Conservation (phyloP, 2,888 invertebrate species). For the Syrista parreyssii region DNA sequence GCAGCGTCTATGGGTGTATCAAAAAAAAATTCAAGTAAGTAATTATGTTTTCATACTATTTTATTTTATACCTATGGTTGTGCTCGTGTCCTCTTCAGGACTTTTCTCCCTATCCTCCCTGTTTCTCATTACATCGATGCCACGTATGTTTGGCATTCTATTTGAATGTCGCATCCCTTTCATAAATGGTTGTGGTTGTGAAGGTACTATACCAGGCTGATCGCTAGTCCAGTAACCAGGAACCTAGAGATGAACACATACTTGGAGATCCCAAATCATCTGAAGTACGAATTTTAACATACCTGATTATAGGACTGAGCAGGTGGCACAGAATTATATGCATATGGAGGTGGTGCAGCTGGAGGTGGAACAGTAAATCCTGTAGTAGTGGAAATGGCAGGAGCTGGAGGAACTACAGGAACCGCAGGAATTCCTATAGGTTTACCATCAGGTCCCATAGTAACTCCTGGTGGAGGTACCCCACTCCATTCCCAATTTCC, state of each 20-base stretch:
- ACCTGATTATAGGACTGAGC: conserved; percentile 58
- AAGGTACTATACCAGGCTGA: conserved; percentile 37
- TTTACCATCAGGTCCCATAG: conserved; percentile 58
- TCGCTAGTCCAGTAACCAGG: conserved; percentile 57
- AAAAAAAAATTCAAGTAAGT: not conserved
- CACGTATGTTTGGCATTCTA: conserved; percentile 51
- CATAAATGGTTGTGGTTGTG: conserved; percentile 56
- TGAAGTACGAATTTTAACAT: not conserved
- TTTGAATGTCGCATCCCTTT: conserved; percentile 53
- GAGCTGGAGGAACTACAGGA: conserved; percentile 54
- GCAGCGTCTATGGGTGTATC: conserved; percentile 76
- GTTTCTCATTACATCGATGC: conserved; percentile 49
- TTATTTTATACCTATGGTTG: conserved; percentile 50
- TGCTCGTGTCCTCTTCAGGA: conserved; percentile 60
- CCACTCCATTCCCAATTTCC: conserved; percentile 62
- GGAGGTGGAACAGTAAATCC: conserved; percentile 55
- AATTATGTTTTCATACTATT: not conserved
- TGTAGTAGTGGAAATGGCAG: conserved; percentile 52
- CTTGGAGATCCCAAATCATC: not conserved
- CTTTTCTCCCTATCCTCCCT: conserved; percentile 60
- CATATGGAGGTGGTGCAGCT: conserved; percentile 47
- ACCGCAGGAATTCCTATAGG: conserved; percentile 53
- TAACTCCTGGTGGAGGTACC: conserved; percentile 57
- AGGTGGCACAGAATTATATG: conserved; percentile 55
- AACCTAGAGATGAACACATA: conserved; percentile 32